phyloP scores from a whole-genome alignment of 2,888 invertebrate species.

The Habrosyne pyritoides region DNA sequence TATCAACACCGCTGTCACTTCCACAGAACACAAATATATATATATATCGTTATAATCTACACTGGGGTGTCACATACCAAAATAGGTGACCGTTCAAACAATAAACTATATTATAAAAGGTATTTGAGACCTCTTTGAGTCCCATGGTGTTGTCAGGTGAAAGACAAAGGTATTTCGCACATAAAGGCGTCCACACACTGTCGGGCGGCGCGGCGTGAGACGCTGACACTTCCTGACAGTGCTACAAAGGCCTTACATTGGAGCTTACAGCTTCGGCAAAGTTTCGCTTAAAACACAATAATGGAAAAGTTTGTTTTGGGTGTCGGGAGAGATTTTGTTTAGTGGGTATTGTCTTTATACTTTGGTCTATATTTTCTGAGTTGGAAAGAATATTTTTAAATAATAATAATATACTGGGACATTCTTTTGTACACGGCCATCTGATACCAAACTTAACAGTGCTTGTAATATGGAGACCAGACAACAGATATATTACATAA shows the following conservation, averaged over 20 bases:
- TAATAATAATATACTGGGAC: too few relatives aligned
- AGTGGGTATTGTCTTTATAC: not conserved
- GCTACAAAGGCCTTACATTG: not conserved
- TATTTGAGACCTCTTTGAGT: not conserved
- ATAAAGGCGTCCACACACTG: not conserved
- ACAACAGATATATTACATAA: too few relatives aligned
- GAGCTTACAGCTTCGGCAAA: not conserved
- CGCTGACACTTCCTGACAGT: conserved; percentile 3
- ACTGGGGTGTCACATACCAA: too few relatives aligned
- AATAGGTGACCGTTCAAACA: not conserved
- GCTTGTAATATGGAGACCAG: too few relatives aligned
- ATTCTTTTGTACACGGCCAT: too few relatives aligned
- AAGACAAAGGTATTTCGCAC: not conserved
- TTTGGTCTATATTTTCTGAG: not conserved
- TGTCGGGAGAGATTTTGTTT: not conserved
- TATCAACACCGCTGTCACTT: not conserved
- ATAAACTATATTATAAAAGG: not conserved
- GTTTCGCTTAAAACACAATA: not conserved
- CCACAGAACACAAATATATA: too few relatives aligned
- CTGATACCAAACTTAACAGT: too few relatives aligned
- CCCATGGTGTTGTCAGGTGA: not conserved
- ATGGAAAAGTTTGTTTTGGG: not conserved
- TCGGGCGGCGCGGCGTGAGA: not conserved
- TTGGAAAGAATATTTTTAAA: too few relatives aligned
- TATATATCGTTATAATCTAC: too few relatives aligned